Percentiles rank a stretch among this genome's conserved stretches.
phyloP scores from a whole-genome alignment of 1,140 invertebrate species.

The Drosophila ogumai region DNA sequence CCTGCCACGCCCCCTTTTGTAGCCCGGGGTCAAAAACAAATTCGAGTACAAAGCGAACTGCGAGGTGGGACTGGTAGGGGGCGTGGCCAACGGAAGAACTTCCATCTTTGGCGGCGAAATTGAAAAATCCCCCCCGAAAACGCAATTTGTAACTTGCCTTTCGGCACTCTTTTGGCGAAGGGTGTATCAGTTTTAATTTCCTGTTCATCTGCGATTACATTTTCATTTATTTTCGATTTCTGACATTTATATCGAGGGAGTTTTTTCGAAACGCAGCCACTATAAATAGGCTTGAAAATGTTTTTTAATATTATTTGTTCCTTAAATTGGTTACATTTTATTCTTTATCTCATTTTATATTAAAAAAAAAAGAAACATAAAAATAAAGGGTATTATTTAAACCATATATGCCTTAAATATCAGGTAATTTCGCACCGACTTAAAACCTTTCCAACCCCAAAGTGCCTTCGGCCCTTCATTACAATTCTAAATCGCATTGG shows the following conservation, averaged over 20 bases:
- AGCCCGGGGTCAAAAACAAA: slow-evolving; percentile 41
- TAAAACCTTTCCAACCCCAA: background rate
- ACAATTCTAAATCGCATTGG: slow-evolving; percentile 30
- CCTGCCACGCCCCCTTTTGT: slow-evolving; percentile 1
- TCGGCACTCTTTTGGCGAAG: slow-evolving; percentile 9
- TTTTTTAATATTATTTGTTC: background rate
- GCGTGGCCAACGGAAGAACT: background rate
- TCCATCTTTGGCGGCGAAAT: slow-evolving; percentile 28
- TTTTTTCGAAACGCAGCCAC: background rate
- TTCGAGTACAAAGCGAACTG: slow-evolving; percentile 37
- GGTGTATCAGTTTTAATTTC: slow-evolving; percentile 5
- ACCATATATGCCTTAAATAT: background rate
- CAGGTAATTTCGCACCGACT: slow-evolving; percentile 7
- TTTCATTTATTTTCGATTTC: background rate
- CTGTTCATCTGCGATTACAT: slow-evolving; percentile 10
- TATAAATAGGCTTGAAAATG: background rate
- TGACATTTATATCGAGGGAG: background rate
- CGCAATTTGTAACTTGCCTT: slow-evolving; percentile 19
- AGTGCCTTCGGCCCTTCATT: slow-evolving; percentile 29
- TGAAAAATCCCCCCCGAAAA: slow-evolving; percentile 32
- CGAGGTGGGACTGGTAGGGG: background rate
- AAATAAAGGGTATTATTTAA: background rate
- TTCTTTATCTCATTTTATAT: background rate
- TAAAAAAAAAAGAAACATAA: background rate
- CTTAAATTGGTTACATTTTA: background rate